phyloP scores from a whole-genome alignment of 2,113 vertebrate genomes.

The Uropsilus gracilis region DNA sequence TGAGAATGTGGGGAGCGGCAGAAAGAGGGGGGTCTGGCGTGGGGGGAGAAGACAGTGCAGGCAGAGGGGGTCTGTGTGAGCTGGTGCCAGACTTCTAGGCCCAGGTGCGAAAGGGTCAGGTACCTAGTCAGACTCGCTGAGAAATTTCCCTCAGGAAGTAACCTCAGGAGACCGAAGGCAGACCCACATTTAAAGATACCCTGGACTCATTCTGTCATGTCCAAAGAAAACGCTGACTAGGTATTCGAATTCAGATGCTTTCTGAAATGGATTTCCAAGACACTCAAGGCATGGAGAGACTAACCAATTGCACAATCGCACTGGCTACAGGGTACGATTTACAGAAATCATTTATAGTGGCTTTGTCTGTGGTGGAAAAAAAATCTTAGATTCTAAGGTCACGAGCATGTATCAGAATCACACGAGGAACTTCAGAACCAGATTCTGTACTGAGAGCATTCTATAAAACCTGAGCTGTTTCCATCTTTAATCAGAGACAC shows the following conservation, averaged over 20 bases:
- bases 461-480: background rate
- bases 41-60: too few relatives aligned
- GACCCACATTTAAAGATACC: background rate
- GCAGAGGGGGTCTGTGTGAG: background rate
- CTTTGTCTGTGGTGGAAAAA: conserved; percentile 26
- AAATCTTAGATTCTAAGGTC: background rate
- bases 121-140: rapidly evolving
- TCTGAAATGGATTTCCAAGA: background rate
- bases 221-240: background rate
- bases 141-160: background rate
- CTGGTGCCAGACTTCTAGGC: background rate
- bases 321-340: background rate
- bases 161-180: background rate
- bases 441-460: background rate
- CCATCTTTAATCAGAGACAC: background rate
- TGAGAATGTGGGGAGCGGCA: background rate
- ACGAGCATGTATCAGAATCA: background rate
- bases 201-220: too few relatives aligned
- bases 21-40: background rate
- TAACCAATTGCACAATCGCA: background rate
- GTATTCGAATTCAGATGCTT: background rate
- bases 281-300: background rate
- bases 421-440: background rate
- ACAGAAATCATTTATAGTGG: background rate
- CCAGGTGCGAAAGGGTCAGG: background rate